Percentiles rank a stretch among this genome's conserved stretches.
These are phyloP conservation scores for Dexiosoma caninum DNA, from an alignment of 2,888 invertebrate species.

Conservation along the genomic window DNA sequence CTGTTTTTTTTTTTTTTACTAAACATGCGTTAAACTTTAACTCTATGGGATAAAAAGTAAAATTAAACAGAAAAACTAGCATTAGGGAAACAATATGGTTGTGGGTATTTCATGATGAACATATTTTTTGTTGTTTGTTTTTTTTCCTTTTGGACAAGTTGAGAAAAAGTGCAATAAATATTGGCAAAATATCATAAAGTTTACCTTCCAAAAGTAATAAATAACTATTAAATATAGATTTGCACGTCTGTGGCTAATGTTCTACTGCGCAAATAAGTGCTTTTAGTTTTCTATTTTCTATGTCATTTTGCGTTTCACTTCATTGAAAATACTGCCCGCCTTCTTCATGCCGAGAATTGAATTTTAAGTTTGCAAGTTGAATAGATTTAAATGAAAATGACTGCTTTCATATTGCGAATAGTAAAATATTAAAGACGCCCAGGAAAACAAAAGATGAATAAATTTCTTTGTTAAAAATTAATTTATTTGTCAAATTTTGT, in stretches of 20 bases:
- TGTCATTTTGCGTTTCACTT: too few species aligned
- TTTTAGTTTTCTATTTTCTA: too few species aligned
- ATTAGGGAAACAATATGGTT: slow-evolving; percentile 29
- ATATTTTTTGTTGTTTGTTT: too few species aligned
- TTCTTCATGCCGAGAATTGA: too few species aligned
- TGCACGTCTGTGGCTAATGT: slow-evolving; percentile 58
- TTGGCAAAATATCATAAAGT: slow-evolving; percentile 39
- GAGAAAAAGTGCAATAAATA: slow-evolving; percentile 53
- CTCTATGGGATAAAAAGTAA: slow-evolving; percentile 28
- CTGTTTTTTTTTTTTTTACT: background rate
- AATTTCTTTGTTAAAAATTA: too few species aligned
- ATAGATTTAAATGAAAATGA: too few species aligned
- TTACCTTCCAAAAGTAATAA: slow-evolving; percentile 52
- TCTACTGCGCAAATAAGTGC: slow-evolving; percentile 1
- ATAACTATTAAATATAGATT: slow-evolving; percentile 60
- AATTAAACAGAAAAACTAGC: background rate
- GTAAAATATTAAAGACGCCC: too few species aligned
- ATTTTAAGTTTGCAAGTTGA: too few species aligned
- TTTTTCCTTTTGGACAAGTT: slow-evolving; percentile 3
- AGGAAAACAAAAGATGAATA: too few species aligned
- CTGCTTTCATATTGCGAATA: too few species aligned
- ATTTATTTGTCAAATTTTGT: too few species aligned
- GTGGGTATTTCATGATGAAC: background rate
- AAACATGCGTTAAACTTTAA: slow-evolving; percentile 44
- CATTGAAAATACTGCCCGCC: too few species aligned